Percentiles rank a stretch among this genome's conserved stretches.
Conservation (phyloP, 2,113 vertebrate species). For the Sciurus niger region DNA sequence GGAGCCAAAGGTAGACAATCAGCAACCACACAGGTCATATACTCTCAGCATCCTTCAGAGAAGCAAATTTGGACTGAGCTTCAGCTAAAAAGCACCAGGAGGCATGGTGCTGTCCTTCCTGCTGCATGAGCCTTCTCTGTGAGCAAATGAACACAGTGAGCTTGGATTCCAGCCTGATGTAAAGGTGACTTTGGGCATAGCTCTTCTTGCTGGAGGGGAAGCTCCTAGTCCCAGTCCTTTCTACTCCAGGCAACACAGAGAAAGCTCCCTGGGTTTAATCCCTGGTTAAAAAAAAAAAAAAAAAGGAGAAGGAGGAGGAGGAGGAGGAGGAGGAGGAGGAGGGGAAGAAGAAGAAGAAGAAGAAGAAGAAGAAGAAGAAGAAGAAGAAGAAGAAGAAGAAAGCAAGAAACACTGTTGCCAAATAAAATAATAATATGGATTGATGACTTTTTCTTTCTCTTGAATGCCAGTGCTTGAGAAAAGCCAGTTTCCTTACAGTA, state of each 20-base stretch:
- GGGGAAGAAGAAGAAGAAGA: too few relatives aligned
- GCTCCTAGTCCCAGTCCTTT: not conserved
- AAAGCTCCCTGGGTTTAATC: not conserved
- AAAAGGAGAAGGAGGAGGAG: too few relatives aligned
- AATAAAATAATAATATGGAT: not conserved
- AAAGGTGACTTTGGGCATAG: not conserved
- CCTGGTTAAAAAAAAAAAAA: too few relatives aligned
- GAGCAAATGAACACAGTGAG: accelerated
- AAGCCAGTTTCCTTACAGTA: not conserved
- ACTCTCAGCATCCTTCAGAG: not conserved
- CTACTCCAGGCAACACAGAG: not conserved
- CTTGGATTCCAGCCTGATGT: not conserved
- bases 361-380: not conserved
- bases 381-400: not conserved
- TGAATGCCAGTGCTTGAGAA: not conserved
- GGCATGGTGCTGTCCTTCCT: not conserved
- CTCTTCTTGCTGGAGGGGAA: not conserved
- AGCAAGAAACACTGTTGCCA: not conserved
- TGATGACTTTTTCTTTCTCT: not conserved
- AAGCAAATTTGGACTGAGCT: not conserved
- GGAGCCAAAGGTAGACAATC: not conserved
- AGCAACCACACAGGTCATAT: not conserved
- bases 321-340: too few relatives aligned
- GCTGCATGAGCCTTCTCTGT: not conserved
- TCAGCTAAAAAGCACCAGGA: not conserved